Evolutionary conservation across 1,140 invertebrate species (phyloP).

Genomic region (Rhagoletis pomonella): DNA sequence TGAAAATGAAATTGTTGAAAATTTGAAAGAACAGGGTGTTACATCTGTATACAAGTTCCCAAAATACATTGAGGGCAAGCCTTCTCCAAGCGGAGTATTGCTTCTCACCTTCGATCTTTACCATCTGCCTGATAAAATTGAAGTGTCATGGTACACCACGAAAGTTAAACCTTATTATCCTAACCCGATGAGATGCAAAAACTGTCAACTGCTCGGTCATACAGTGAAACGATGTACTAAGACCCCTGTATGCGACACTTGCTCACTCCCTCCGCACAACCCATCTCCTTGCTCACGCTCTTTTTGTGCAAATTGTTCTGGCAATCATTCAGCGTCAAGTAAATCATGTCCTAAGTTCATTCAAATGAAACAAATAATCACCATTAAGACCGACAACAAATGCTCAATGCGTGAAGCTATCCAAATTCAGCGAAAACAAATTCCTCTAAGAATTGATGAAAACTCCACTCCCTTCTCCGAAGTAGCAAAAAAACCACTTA

Average conservation of each 20-base stretch:
- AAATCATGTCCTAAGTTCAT: background rate
- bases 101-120: constrained; percentile 24
- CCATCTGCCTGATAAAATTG: constrained; percentile 26
- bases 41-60: constrained; percentile 22
- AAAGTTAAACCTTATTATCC: background rate
- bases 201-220: constrained; percentile 30
- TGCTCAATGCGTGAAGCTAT: constrained; percentile 35
- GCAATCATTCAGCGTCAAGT: background rate
- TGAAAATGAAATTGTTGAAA: constrained; percentile 24
- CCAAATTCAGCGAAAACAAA: constrained; percentile 24
- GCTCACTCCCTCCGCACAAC: constrained; percentile 9
- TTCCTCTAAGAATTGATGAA: background rate
- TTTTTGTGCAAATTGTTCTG: constrained; percentile 7
- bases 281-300: constrained; percentile 25
- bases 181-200: background rate
- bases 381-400: background rate
- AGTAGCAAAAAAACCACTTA: no score
- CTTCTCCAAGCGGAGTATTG: background rate
- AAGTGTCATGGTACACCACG: background rate
- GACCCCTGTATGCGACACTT: constrained; percentile 3
- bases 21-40: background rate
- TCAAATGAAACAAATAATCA: constrained; percentile 5
- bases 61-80: background rate
- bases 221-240: constrained; percentile 6
- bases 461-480: no score